These are phyloP conservation scores for Dolomedes plantarius DNA, from an alignment of 2,888 invertebrate genomes.

Conservation along the genomic window DNA sequence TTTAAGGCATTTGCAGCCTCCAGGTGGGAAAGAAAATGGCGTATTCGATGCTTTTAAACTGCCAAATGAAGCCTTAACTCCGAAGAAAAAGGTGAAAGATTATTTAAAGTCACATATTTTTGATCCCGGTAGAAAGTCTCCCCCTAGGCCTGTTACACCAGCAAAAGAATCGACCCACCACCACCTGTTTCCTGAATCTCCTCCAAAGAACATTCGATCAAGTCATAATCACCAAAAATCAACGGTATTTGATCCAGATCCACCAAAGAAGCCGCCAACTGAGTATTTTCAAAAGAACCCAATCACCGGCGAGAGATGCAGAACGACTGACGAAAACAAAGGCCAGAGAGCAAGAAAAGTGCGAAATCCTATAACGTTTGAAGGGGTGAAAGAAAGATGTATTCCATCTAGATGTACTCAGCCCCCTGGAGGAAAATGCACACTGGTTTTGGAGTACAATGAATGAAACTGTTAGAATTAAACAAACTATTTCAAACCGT, in stretches of 20 bases:
- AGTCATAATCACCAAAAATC: constrained; percentile 19
- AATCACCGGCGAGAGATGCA: constrained; percentile 41
- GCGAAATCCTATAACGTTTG: constrained; percentile 58
- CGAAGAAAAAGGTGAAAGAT: constrained; percentile 26
- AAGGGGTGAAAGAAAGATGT: constrained; percentile 32
- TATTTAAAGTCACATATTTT: constrained; percentile 35
- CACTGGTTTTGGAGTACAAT: constrained; percentile 27
- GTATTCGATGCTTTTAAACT: constrained; percentile 31
- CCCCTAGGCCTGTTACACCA: constrained; percentile 32
- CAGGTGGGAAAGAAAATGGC: constrained; percentile 43
- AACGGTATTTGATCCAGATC: constrained; percentile 18
- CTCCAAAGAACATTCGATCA: background rate
- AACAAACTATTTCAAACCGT: too few species aligned
- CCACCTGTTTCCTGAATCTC: constrained; percentile 21
- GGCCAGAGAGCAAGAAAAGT: background rate
- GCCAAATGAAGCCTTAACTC: background rate
- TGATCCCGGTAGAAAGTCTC: background rate
- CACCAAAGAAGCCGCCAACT: background rate
- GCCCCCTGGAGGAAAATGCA: constrained; percentile 47
- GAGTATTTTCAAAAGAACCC: constrained; percentile 26
- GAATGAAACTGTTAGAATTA: too few species aligned
- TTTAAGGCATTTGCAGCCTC: constrained; percentile 38
- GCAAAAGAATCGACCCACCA: constrained; percentile 14
- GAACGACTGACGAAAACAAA: background rate
- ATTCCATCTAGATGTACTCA: constrained; percentile 23